Base-by-base conservation (phyloP, 2,888 invertebrate genomes). In the Aleiodes alternator region DNA sequence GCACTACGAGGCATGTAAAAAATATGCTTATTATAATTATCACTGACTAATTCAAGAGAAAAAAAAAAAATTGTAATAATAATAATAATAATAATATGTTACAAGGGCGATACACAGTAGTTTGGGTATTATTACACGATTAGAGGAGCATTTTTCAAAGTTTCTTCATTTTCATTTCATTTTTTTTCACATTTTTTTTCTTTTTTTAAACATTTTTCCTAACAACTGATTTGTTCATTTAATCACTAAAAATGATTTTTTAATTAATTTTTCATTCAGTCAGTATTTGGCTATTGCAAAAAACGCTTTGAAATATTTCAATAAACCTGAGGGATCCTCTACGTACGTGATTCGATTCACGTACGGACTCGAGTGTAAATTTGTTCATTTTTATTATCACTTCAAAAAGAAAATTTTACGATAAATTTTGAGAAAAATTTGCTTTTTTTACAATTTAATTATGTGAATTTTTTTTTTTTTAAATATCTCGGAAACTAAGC, bases 11-110 rank as follows among this genome's bases (percentile, higher is more conserved):
- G 85, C 86, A 81, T 87, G 83, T 88, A 88, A 88, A 88, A 87
- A 88, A 88, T 88, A 88, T 87, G 86, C 88, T 87, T 87, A 88
- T 86, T 87, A 82, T 88, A 87, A 88, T 87, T 87, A 82, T 79
- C 87, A 87, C 86, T 85, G 82, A 82, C 86, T 88, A 86, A 84
- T 23, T 85, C 34, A 57, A 82, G 81, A 85, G 82, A 85, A 84
- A 82, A 85, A 79, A 86, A 84, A 85, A 86, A 6, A 84, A 86
- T 88, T 87, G n/a, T 66, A 31, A 61, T 61, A 57, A 57, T 61
- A 31, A 85, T 82, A 87, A 80, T 87, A 83, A 85, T 87, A 84
- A 85, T 87, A 85, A 87, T 88, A 88, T 87, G 83, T 87, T 88
- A 88, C 87, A 88, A 87, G 85, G 83, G 85, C 83, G 23, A 83